phyloP scores from a whole-genome alignment of 2,113 vertebrate species.

The Lethenteron reissneri region DNA sequence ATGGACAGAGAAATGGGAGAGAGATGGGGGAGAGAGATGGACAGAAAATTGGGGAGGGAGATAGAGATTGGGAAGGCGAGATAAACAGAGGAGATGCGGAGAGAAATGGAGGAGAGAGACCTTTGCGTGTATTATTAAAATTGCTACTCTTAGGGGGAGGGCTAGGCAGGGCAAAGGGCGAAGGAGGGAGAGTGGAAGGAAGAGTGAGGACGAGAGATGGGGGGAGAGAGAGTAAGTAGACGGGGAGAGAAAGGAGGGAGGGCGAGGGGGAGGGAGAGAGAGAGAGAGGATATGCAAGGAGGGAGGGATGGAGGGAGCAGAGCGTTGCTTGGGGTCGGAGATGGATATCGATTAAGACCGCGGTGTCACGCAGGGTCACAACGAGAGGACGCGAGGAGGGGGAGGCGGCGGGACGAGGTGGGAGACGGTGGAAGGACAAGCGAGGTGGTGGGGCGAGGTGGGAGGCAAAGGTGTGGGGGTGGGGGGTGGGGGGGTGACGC shows the following conservation, averaged over 20 bases:
- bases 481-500: too few relatives aligned
- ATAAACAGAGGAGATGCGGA: not conserved
- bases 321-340: not conserved
- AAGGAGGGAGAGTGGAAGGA: not conserved
- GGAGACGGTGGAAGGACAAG: not conserved
- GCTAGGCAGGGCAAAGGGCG: too few relatives aligned
- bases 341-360: not conserved
- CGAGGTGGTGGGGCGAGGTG: not conserved
- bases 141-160: too few relatives aligned
- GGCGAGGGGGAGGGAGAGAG: not conserved
- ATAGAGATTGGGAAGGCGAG: not conserved
- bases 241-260: not conserved
- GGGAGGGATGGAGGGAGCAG: not conserved
- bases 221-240: not conserved
- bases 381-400: not conserved
- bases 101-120: not conserved
- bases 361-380: not conserved
- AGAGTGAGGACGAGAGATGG: not conserved
- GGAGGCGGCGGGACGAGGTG: not conserved
- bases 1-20: not conserved
- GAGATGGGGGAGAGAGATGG: not conserved
- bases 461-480: too few relatives aligned
- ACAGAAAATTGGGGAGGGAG: not conserved
- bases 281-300: not conserved
- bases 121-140: too few relatives aligned